Evolutionary conservation across 2,113 vertebrate genomes (phyloP).

Genomic region (Cebus imitator): DNA sequence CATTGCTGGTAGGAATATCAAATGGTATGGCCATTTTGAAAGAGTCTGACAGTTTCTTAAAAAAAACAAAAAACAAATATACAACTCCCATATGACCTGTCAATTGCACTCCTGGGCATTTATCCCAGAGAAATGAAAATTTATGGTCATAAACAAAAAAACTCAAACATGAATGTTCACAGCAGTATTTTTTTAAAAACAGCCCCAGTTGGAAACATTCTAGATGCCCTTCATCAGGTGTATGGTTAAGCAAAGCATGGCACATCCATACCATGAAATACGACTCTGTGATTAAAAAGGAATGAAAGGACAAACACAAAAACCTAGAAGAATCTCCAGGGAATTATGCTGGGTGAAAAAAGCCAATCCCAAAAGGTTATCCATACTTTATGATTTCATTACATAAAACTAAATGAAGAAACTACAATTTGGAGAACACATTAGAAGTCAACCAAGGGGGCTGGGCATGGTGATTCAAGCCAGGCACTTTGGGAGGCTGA

Average conservation of each 20-base stretch:
- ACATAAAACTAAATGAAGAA: background rate
- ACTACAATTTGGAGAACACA: background rate
- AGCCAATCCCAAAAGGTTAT: background rate
- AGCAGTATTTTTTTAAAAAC: background rate
- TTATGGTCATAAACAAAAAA: background rate
- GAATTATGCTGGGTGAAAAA: background rate
- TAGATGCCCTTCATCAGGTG: background rate
- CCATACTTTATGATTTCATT: background rate
- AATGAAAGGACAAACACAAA: background rate
- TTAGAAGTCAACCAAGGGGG: background rate
- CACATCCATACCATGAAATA: accelerated
- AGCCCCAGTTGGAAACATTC: background rate
- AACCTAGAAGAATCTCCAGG: background rate
- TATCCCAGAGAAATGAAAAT: background rate
- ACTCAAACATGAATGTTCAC: background rate
- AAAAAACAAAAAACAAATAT: background rate
- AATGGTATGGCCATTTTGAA: background rate
- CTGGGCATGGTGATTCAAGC: background rate
- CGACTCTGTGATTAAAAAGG: background rate
- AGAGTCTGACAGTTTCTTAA: background rate
- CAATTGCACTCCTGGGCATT: background rate
- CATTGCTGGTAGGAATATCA: background rate
- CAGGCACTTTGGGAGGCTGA: background rate
- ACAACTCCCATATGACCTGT: background rate
- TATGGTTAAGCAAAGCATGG: background rate